Percentiles rank a stretch among this genome's conserved stretches.
Conservation (phyloP, 2,797 vertebrate species). For the Pachyuromys duprasi region DNA sequence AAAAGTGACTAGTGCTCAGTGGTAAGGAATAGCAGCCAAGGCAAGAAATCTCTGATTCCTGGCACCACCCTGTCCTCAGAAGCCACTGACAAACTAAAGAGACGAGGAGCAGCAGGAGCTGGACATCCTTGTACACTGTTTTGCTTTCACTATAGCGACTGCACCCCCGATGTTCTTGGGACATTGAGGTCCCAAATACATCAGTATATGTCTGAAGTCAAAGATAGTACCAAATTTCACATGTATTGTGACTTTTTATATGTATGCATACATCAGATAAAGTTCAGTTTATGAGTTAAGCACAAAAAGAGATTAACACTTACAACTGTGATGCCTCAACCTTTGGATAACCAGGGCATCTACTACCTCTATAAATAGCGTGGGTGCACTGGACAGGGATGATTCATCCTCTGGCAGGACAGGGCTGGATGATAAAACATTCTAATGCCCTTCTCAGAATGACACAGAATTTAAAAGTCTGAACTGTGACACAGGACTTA, state of each 20-base stretch:
- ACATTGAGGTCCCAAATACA: neutral
- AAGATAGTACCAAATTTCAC: neutral
- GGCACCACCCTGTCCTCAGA: neutral
- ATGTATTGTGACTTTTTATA: neutral
- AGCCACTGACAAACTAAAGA: neutral
- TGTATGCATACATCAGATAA: neutral
- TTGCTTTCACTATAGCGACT: neutral
- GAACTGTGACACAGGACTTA: neutral
- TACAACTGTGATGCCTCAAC: neutral
- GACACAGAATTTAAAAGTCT: neutral
- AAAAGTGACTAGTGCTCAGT: accelerated
- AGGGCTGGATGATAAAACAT: neutral
- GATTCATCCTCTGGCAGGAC: neutral
- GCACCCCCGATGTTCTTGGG: no score
- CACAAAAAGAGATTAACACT: neutral
- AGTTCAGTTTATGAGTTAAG: neutral
- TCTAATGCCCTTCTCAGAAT: neutral
- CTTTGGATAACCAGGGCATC: neutral
- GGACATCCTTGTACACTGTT: accelerated
- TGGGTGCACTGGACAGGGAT: neutral
- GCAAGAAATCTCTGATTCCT: no score
- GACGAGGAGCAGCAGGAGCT: accelerated
- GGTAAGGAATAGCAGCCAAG: neutral
- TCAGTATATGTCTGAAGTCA: neutral
- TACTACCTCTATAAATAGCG: no score